Percentiles rank a stretch among this genome's conserved stretches.
Conservation (phyloP, 92 coral and sea anemone genomes). For the Heteractis magnifica region DNA sequence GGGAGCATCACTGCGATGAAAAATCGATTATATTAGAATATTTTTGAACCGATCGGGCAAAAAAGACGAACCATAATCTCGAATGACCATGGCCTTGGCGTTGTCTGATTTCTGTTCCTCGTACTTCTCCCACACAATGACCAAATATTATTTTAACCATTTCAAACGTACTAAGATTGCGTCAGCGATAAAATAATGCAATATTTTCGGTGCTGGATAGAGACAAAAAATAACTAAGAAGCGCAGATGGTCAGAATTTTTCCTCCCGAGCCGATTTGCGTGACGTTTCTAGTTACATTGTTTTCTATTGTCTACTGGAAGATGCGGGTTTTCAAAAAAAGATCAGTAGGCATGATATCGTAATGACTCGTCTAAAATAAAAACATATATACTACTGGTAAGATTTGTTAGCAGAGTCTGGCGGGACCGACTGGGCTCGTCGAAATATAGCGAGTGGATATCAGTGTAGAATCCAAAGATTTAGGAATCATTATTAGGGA, state of each 20-base stretch:
- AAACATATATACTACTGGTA: background rate
- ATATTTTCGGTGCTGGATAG: background rate
- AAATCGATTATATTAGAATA: background rate
- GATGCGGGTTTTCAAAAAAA: background rate
- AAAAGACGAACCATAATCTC: background rate
- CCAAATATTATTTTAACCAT: background rate
- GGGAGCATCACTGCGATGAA: background rate
- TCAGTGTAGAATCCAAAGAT: no score
- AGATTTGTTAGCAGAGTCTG: background rate
- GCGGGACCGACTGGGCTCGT: background rate
- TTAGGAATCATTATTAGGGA: no score
- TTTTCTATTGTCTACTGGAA: background rate
- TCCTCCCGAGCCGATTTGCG: background rate
- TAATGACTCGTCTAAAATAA: background rate
- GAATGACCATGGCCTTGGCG: background rate
- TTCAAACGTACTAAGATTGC: background rate
- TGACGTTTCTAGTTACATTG: background rate
- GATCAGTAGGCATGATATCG: background rate
- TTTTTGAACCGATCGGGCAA: background rate
- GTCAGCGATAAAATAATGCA: background rate
- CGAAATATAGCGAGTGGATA: background rate
- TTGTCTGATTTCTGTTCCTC: background rate
- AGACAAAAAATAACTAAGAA: background rate
- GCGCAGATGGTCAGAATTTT: background rate
- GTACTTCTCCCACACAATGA: background rate